These are phyloP conservation scores for Drosophila repleta DNA, from an alignment of 1,140 invertebrate genomes.

Conservation along the genomic window DNA sequence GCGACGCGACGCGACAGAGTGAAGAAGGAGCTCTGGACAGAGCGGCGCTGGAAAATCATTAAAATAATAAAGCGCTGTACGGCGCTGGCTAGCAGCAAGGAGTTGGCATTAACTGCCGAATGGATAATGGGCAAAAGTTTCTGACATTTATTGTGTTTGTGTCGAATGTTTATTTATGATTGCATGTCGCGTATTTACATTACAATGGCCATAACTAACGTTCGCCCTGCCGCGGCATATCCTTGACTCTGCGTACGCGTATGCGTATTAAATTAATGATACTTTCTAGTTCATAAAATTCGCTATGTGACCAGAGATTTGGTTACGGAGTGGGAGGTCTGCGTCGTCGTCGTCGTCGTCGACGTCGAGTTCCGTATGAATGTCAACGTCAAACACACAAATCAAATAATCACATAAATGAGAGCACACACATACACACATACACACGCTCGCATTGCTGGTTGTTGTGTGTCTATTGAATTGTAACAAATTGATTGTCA, in stretches of 20 bases:
- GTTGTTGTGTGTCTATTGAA: slow-evolving; percentile 69
- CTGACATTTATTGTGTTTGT: slow-evolving; percentile 82
- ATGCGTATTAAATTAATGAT: slow-evolving; percentile 83
- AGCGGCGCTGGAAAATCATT: slow-evolving; percentile 71
- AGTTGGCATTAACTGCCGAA: slow-evolving; percentile 66
- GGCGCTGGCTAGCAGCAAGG: slow-evolving; percentile 48
- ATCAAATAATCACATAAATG: slow-evolving; percentile 83
- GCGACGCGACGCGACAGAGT: not conserved
- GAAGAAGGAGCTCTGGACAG: slow-evolving; percentile 33
- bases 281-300: slow-evolving; percentile 83
- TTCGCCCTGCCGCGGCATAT: slow-evolving; percentile 4
- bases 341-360: not conserved
- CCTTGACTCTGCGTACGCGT: slow-evolving; percentile 54
- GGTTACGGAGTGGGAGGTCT: slow-evolving; percentile 2
- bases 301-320: slow-evolving; percentile 51
- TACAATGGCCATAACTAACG: slow-evolving; percentile 80
- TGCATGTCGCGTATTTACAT: slow-evolving; percentile 78
- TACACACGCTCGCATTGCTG: slow-evolving; percentile 17
- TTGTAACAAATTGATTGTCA: slow-evolving; percentile 83
- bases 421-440: slow-evolving; percentile 50
- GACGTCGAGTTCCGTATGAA: slow-evolving; percentile 45
- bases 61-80: slow-evolving; percentile 72
- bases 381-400: slow-evolving; percentile 78
- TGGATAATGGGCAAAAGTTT: slow-evolving; percentile 80
- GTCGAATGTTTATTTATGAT: slow-evolving; percentile 83